Conservation (phyloP, 2,113 vertebrate species). For the Nesospiza acunhae region DNA sequence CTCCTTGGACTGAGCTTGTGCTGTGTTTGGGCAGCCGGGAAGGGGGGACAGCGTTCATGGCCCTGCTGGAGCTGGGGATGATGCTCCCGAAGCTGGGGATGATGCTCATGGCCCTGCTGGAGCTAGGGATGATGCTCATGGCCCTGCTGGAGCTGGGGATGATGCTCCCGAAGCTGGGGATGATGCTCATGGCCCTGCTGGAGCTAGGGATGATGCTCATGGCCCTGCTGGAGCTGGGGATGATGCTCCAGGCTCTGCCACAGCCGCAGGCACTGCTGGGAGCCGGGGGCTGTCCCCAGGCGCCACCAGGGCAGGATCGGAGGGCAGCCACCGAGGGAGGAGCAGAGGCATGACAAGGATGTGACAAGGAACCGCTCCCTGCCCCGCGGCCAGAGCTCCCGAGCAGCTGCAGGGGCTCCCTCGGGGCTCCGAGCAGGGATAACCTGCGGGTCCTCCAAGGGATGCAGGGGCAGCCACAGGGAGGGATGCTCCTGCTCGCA, state of each 20-base stretch:
- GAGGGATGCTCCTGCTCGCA: fast-evolving
- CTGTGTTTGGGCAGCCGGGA: not conserved
- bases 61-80: no score
- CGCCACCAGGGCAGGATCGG: fast-evolving
- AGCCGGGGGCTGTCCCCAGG: not conserved
- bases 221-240: no score
- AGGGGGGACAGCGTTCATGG: fast-evolving
- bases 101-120: no score
- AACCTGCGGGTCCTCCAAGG: fast-evolving
- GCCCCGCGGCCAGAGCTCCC: fast-evolving
- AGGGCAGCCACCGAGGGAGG: not conserved
- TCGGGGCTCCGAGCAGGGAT: fast-evolving
- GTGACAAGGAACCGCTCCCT: fast-evolving
- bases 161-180: not conserved
- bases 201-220: no score
- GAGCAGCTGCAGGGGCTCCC: not conserved
- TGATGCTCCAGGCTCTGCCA: not conserved
- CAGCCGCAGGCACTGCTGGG: fast-evolving
- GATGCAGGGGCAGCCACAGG: fast-evolving
- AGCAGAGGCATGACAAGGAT: not conserved
- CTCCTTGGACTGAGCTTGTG: fast-evolving
- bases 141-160: no score
- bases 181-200: no score
- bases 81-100: no score
- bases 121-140: no score